A percentile compares a stretch with the other conserved stretches of the same genome.
phyloP scores from a whole-genome alignment of 2,888 invertebrate species.

The Salticus scenicus region DNA sequence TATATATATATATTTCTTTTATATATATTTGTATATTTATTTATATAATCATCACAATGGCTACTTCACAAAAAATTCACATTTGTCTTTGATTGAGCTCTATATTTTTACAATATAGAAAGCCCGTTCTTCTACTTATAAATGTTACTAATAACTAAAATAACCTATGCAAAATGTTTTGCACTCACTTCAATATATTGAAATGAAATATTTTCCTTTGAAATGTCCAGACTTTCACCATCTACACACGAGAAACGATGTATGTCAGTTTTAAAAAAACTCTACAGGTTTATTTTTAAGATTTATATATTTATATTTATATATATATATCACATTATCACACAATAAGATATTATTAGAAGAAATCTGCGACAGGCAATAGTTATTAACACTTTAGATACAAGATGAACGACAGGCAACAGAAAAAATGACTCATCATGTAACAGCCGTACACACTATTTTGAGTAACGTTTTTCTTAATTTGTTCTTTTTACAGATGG shows the following conservation, averaged over 20 bases:
- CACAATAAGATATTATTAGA: constrained; percentile 46
- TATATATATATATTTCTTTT: constrained; percentile 5
- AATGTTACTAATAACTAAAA: constrained; percentile 48
- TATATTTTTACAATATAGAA: constrained; percentile 30
- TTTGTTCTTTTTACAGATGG: background rate
- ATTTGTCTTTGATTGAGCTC: constrained; percentile 45
- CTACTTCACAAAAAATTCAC: constrained; percentile 43
- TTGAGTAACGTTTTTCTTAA: background rate
- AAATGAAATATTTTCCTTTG: background rate
- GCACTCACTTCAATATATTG: background rate
- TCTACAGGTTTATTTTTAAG: constrained; percentile 54
- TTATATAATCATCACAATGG: constrained; percentile 17
- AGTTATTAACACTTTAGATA: background rate
- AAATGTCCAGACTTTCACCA: background rate
- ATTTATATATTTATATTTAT: constrained; percentile 16
- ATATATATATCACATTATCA: constrained; percentile 57
- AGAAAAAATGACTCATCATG: background rate
- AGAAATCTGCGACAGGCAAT: constrained; percentile 23
- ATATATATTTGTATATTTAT: constrained; percentile 36
- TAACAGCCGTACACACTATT: background rate
- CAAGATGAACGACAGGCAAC: background rate
- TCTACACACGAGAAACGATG: constrained; percentile 39
- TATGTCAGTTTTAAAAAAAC: constrained; percentile 54
- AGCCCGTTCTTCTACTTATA: constrained; percentile 25
- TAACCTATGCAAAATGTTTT: constrained; percentile 28